Conservation (phyloP, 2,113 vertebrate genomes). For the Gorsachius goisagi region DNA sequence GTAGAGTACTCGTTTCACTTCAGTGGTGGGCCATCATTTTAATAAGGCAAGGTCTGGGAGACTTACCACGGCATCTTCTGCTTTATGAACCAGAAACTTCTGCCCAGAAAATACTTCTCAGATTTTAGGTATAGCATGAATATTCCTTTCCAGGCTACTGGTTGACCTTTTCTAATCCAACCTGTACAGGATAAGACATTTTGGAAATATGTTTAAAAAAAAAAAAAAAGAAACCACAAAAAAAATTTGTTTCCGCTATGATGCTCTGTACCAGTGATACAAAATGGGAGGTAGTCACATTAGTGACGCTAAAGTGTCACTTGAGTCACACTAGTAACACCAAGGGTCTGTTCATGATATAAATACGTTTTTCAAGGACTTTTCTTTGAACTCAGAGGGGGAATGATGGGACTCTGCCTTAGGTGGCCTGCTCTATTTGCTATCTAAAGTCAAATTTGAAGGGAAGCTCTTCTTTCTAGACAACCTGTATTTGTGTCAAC, state of each 20-base stretch:
- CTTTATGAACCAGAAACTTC: conserved; percentile 45
- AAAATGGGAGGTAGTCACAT: not conserved
- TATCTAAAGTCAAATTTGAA: not conserved
- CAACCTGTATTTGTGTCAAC: not conserved
- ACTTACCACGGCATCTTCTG: not conserved
- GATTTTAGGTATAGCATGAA: not conserved
- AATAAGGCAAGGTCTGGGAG: not conserved
- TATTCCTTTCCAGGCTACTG: not conserved
- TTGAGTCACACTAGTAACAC: not conserved
- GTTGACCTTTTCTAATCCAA: not conserved
- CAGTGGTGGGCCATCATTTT: conserved; percentile 27
- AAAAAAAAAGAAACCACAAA: not conserved
- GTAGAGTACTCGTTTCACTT: conserved; percentile 8
- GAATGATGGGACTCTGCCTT: not conserved
- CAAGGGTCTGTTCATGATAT: not conserved
- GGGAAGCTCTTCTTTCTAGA: not conserved
- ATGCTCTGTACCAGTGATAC: not conserved
- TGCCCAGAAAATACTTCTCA: not conserved
- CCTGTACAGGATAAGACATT: not conserved
- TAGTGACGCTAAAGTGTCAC: not conserved
- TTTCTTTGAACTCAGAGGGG: not conserved
- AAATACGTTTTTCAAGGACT: not conserved
- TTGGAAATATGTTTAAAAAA: not conserved
- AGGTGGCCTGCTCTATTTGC: not conserved
- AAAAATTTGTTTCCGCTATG: not conserved